Conservation (phyloP, 2,888 invertebrate species). For the Escarpia spicata region DNA sequence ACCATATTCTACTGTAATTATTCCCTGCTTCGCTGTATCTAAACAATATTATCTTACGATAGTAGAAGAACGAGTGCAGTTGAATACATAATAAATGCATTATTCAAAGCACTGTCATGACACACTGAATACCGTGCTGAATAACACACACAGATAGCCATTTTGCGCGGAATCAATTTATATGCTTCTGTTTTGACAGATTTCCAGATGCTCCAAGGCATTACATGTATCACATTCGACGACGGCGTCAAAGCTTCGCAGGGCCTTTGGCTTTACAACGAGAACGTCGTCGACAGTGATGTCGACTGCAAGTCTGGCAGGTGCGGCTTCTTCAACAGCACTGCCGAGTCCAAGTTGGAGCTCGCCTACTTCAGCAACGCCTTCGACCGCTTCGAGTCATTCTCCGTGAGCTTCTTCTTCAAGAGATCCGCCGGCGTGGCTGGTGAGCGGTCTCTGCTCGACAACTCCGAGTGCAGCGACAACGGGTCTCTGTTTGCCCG, state of each 20-base stretch:
- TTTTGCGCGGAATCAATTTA: background rate
- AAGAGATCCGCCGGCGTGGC: background rate
- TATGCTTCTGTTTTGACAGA: background rate
- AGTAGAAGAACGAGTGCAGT: no score
- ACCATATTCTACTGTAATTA: background rate
- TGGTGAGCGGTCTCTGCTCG: background rate
- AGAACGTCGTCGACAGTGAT: background rate
- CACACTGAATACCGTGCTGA: background rate
- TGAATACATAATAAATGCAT: no score
- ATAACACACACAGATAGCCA: background rate
- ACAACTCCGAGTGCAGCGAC: background rate
- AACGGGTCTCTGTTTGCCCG: background rate
- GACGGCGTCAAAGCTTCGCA: background rate
- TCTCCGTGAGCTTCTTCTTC: conserved; percentile 19
- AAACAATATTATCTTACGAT: no score
- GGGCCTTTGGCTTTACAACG: conserved; percentile 18
- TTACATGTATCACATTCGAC: conserved; percentile 14
- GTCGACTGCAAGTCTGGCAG: conserved; percentile 5
- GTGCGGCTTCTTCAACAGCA: conserved; percentile 22
- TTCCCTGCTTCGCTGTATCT: no score
- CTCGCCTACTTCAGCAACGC: conserved; percentile 25
- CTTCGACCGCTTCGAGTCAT: conserved; percentile 8
- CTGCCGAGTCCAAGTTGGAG: background rate
- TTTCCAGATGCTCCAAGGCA: background rate
- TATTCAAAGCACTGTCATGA: no score